Evolutionary conservation across 1,140 invertebrate species (phyloP), one percentile per base, ranked within the genome.

Genomic region (Anastrepha obliqua): DNA sequence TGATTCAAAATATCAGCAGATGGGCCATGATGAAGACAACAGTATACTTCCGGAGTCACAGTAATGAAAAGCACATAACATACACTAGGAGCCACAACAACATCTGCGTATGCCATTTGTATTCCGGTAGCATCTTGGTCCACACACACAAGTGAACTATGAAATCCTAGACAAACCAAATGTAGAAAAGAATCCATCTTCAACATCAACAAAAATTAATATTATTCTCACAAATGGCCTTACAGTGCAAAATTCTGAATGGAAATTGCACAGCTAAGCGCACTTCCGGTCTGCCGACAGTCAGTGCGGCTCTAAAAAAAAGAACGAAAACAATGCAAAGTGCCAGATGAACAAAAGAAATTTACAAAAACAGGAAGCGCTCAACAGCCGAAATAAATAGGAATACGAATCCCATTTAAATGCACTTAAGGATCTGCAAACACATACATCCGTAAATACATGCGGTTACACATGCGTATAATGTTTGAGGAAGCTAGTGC

Each of bases 131-230:
- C 67, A 74, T 42, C 67, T 74, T 47, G 17, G 17, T 0, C 42
- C 67, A 44, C 2, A n/a, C 17, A 5, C 42, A 17, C 67, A 74
- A 74, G 67, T 74, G 67, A 74, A 74, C 67, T 74, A 44, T 74
- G 67, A 74, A 74, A 74, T 74, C 39, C 67, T 74, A 74, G 67
- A 74, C 44, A 74, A 74, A 47, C 67, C 67, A 74, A 74, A 74
- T 74, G 67, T 39, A 7, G 13, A n/a, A 0, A 47, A 74, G 15
- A 74, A 5, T 74, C 2, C 11, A 4, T 47, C 42, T 74, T 47
- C 11, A 39, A 39, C 3, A 11, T 1, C 29, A 67, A 42, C 20
- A 20, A n/a, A 67, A 42, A 39, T 4, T 7, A 67, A 67, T 42
- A 44, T 15, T 74, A 67, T 74, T 74, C 67, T 74, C 67, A 47